A percentile compares a stretch with the other conserved stretches of the same genome.
Conservation (phyloP, 2,113 vertebrate genomes). For the Microcebus murinus region DNA sequence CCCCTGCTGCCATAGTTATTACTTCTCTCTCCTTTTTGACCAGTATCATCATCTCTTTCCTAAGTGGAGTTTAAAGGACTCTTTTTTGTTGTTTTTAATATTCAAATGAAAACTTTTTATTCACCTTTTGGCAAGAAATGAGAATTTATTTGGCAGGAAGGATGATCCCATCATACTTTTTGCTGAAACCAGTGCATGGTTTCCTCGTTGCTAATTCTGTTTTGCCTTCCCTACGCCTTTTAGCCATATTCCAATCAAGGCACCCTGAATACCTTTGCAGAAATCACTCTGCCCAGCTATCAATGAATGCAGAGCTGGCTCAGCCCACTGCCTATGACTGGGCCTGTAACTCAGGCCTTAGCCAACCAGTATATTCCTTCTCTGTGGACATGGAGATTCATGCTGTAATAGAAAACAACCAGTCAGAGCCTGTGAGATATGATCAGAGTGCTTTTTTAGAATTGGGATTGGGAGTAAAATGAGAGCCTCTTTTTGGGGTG, state of each 20-base stretch:
- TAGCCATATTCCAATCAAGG: neutral
- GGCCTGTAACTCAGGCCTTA: neutral
- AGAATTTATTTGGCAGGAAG: neutral
- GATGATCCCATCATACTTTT: neutral
- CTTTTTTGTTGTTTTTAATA: neutral
- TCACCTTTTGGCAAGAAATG: neutral
- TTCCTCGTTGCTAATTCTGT: neutral
- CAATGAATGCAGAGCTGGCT: neutral
- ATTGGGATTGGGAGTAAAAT: neutral
- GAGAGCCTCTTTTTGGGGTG: neutral
- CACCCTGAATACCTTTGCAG: neutral
- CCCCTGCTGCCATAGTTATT: neutral
- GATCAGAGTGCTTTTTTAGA: neutral
- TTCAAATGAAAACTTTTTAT: neutral
- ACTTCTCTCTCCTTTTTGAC: constrained; percentile 23
- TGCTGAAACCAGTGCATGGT: neutral
- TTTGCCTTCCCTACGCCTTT: neutral
- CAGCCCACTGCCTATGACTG: neutral
- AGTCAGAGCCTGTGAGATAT: neutral
- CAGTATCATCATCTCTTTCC: constrained; percentile 6
- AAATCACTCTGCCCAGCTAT: neutral
- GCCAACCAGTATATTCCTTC: neutral
- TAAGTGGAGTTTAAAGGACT: constrained; percentile 8
- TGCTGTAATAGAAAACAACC: neutral
- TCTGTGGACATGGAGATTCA: neutral